These are phyloP conservation scores for Chrysoperla carnea DNA, from an alignment of 1,140 invertebrate genomes.

Conservation along the genomic window DNA sequence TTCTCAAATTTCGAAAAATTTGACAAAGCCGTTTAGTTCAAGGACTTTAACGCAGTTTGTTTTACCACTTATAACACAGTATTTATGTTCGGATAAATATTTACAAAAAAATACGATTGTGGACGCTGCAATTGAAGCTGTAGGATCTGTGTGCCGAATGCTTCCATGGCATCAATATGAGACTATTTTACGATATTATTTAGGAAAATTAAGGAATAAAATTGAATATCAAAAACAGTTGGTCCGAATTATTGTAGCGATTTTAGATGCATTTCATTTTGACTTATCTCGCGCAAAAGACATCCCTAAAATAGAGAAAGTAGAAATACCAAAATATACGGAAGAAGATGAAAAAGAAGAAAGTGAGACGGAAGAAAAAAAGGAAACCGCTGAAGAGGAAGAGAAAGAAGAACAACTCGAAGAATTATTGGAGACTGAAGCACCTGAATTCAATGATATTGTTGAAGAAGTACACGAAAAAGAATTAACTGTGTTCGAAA, in stretches of 20 bases:
- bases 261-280: constrained; percentile 87
- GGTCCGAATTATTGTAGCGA: constrained; percentile 59
- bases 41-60: constrained; percentile 68
- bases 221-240: constrained; percentile 65
- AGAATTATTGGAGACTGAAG: constrained; percentile 1
- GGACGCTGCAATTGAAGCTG: constrained; percentile 62
- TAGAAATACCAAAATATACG: constrained; percentile 9
- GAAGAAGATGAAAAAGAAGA: constrained; percentile 13
- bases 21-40: constrained; percentile 35
- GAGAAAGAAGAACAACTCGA: constrained; percentile 9
- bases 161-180: constrained; percentile 81
- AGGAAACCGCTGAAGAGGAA: constrained; percentile 11
- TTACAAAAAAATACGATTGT: constrained; percentile 58
- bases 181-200: constrained; percentile 58
- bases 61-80: constrained; percentile 63
- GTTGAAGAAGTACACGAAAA: constrained; percentile 5
- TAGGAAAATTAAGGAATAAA: constrained; percentile 49
- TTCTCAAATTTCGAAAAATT: constrained; percentile 33
- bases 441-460: constrained; percentile 7
- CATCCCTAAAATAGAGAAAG: constrained; percentile 1
- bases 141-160: constrained; percentile 54
- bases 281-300: constrained; percentile 49
- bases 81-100: constrained; percentile 62
- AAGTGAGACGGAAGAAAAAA: constrained; percentile 13
- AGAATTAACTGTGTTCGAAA: constrained; percentile 29